Base-by-base conservation (phyloP, 2,797 vertebrate genomes). In the Pseudomugil gertrudae region DNA sequence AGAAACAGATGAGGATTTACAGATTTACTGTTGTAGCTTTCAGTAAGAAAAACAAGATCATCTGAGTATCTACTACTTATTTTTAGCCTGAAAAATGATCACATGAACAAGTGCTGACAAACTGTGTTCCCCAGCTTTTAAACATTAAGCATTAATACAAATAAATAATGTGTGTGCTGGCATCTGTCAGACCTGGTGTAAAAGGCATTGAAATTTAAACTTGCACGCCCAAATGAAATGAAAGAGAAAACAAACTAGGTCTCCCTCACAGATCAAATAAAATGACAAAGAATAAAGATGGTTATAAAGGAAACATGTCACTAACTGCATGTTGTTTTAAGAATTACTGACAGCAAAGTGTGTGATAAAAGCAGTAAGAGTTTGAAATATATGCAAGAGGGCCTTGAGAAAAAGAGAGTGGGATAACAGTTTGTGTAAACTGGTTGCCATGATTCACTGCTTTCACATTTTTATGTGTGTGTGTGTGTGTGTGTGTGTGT, bases 321-420 rank as follows among this genome's bases (percentile, higher is more conserved):
- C 56, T 13, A 70, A 26, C 74, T 62, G 53, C n/a, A 52, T 65
- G 59, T 51, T 71, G 67, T 61, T 79, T 69, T 52, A 72, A 80
- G 55, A 86, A 89, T 85, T 80, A 90, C 83, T 80, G 70, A 89
- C 76, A 21, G 30, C 77, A 89, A 66, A 67, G 32, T 57, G 80
- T 61, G 67, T 57, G 71, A 76, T 69, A 48, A 81, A 77, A 69
- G 29, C 65, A 63, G 57, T 23, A 30, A 33, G 57, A 7, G 35
- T 50, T 65, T 63, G 70, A 74, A 80, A 66, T 43, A 74, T 61
- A 43, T 52, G 36, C 27, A n/a, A 53, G 40, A 69, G 52, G 35
- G 45, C 60, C 47, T 62, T 23, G 32, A 59, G 54, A 70, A 13
- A 15, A 69, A 40, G 27, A 26, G 6, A 58, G 45, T 33, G 30